phyloP scores from a whole-genome alignment of 2,888 invertebrate genomes.

The Xanthostigma xanthostigma region DNA sequence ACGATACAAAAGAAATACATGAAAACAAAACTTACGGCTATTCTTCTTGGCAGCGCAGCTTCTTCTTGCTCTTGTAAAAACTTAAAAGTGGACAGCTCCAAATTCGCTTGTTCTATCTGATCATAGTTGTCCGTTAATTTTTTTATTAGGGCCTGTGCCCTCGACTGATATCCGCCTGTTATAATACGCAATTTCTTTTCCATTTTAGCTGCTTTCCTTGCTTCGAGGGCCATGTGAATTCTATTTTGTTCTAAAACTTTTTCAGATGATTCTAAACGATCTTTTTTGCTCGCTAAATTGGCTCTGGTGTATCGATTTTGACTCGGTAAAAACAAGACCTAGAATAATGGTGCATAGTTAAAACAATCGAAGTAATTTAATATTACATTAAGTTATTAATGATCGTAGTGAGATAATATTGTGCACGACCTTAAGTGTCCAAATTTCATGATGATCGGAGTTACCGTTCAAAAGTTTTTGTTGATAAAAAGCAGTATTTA shows the following conservation, averaged over 20 bases:
- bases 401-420: too few species aligned
- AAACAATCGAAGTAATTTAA: neutral
- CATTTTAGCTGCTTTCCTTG: slow-evolving; percentile 91
- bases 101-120: slow-evolving; percentile 76
- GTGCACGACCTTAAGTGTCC: too few species aligned
- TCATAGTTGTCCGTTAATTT: slow-evolving; percentile 76
- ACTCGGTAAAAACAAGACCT: slow-evolving; percentile 79
- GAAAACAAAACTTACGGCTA: slow-evolving; percentile 45
- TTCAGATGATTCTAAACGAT: slow-evolving; percentile 84
- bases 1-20: slow-evolving; percentile 4
- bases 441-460: too few species aligned
- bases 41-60: slow-evolving; percentile 75
- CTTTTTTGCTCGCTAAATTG: slow-evolving; percentile 89
- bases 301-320: slow-evolving; percentile 89
- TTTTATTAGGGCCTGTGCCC: slow-evolving; percentile 71
- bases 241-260: slow-evolving; percentile 86
- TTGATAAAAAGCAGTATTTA: too few species aligned
- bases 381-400: too few species aligned
- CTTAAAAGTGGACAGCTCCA: slow-evolving; percentile 83
- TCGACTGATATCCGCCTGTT: slow-evolving; percentile 75
- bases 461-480: too few species aligned
- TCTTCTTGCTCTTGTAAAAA: slow-evolving; percentile 81
- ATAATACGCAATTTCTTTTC: slow-evolving; percentile 94
- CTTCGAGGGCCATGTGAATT: slow-evolving; percentile 91
- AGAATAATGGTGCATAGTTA: slow-evolving; percentile 12